A percentile compares a stretch with the other conserved stretches of the same genome.
These are phyloP conservation scores for Rhynchotus rufescens DNA, from an alignment of 2,797 vertebrate species.

Conservation along the genomic window DNA sequence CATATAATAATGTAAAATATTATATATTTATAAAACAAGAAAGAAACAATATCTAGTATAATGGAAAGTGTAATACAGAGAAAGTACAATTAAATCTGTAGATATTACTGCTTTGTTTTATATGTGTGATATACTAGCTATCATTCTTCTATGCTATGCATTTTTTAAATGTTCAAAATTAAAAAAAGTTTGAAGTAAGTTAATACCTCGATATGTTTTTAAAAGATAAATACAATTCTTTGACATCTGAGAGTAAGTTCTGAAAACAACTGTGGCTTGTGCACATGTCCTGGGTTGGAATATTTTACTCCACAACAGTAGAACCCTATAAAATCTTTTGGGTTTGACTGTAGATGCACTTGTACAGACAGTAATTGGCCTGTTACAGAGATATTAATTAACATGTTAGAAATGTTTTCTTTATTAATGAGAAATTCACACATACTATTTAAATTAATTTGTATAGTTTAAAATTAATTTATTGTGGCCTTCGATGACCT, in stretches of 20 bases:
- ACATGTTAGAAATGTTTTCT: constrained; percentile 92
- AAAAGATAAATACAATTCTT: neutral
- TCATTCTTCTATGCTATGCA: neutral
- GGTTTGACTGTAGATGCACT: constrained; percentile 81
- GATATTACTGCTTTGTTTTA: neutral
- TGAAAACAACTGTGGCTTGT: neutral
- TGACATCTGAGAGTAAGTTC: neutral
- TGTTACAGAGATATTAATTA: constrained; percentile 97
- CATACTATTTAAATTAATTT: constrained; percentile 87
- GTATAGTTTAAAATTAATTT: constrained; percentile 89
- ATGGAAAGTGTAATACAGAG: neutral
- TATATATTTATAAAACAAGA: constrained; percentile 4
- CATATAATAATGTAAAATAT: neutral
- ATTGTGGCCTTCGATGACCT: constrained; percentile 85
- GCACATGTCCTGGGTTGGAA: neutral
- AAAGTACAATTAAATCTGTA: neutral
- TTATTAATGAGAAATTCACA: constrained; percentile 94
- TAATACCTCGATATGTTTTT: neutral
- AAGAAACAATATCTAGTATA: neutral
- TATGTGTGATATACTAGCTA: neutral
- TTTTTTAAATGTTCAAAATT: neutral
- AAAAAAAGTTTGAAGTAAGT: neutral
- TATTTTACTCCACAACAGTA: constrained; percentile 18
- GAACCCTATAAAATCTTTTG: constrained; percentile 72
- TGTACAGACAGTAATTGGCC: constrained; percentile 95